phyloP scores from a whole-genome alignment of 2,888 invertebrate species.

The Nysson spinosus region DNA sequence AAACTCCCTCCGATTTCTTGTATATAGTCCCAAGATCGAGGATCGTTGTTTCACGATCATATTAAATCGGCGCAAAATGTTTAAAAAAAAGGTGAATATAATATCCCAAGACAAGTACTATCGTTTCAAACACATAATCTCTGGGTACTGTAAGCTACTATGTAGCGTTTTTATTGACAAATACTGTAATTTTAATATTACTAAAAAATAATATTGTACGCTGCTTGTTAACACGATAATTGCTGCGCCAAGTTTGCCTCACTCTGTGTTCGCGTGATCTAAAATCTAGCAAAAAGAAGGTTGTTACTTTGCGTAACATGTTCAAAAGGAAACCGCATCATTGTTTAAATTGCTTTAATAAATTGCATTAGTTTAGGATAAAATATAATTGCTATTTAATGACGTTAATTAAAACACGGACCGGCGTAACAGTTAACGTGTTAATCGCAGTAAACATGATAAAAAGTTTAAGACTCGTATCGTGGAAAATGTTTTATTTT shows the following conservation, averaged over 20 bases:
- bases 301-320: too few relatives aligned
- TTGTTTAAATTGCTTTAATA: too few relatives aligned
- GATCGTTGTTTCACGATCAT: constrained; percentile 7
- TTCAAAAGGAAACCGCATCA: too few relatives aligned
- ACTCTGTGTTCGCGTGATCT: too few relatives aligned
- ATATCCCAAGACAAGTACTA: constrained; percentile 17
- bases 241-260: too few relatives aligned
- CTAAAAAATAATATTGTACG: constrained; percentile 28
- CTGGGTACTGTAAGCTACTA: constrained; percentile 53
- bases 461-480: constrained; percentile 13
- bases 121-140: constrained; percentile 36
- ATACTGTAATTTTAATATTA: constrained; percentile 48
- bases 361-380: too few relatives aligned
- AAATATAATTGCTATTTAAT: too few relatives aligned
- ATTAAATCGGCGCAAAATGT: constrained; percentile 14
- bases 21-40: constrained; percentile 31
- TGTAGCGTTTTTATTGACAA: constrained; percentile 50
- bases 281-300: too few relatives aligned
- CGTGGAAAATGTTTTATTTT: constrained; percentile 15
- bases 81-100: constrained; percentile 14
- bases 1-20: constrained; percentile 35
- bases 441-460: constrained; percentile 20
- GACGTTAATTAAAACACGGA: constrained; percentile 33
- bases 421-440: too few relatives aligned
- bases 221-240: too few relatives aligned